These are phyloP conservation scores for Merodon equestris DNA, from an alignment of 2,888 invertebrate genomes.

Conservation along the genomic window DNA sequence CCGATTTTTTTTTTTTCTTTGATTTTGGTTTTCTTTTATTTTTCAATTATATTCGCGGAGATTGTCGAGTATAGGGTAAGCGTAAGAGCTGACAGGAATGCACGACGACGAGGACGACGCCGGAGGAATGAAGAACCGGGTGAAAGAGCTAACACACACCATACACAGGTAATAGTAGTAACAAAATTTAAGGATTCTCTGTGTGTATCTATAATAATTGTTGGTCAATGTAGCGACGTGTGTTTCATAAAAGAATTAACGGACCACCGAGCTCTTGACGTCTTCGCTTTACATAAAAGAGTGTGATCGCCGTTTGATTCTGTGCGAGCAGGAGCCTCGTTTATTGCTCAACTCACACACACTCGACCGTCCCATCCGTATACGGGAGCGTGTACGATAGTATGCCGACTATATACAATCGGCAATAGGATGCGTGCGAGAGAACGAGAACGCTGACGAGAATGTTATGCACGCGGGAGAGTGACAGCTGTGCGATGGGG, in stretches of 20 bases:
- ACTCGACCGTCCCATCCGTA: background rate
- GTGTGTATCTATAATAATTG: constrained; percentile 32
- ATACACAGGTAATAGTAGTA: constrained; percentile 16
- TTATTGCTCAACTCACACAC: constrained; percentile 36
- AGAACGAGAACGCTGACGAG: constrained; percentile 16
- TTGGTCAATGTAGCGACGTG: constrained; percentile 28
- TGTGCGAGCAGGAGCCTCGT: constrained; percentile 67
- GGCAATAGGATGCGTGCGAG: constrained; percentile 2
- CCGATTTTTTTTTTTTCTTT: too few relatives aligned
- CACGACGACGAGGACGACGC: too few relatives aligned
- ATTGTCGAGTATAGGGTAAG: too few relatives aligned
- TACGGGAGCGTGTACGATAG: background rate
- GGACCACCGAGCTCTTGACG: constrained; percentile 73
- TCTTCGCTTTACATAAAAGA: constrained; percentile 78
- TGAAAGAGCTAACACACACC: too few relatives aligned
- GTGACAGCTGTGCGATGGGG: constrained; percentile 26
- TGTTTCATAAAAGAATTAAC: constrained; percentile 70
- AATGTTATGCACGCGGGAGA: constrained; percentile 11
- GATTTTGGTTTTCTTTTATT: too few relatives aligned
- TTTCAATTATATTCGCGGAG: too few relatives aligned
- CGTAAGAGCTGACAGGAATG: too few relatives aligned
- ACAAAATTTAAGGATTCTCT: constrained; percentile 53
- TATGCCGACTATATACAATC: constrained; percentile 28
- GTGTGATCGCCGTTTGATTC: constrained; percentile 77
- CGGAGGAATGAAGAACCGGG: too few relatives aligned